Conservation (phyloP, 2,113 vertebrate genomes). For the Phyllostomus discolor region DNA sequence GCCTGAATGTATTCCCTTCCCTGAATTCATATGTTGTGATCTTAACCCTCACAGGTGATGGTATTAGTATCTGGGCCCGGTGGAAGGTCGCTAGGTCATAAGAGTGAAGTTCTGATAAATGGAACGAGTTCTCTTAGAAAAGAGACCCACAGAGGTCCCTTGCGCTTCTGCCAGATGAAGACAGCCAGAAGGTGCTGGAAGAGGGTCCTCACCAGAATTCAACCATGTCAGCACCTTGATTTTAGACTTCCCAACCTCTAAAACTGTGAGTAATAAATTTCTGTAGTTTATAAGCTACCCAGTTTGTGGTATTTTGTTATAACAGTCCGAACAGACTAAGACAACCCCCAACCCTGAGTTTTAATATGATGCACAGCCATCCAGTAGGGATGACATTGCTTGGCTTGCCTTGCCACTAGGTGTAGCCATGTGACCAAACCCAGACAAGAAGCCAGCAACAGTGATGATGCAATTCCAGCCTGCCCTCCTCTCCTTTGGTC, state of each 20-base stretch:
- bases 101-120: not conserved
- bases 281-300: not conserved
- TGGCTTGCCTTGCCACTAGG: not conserved
- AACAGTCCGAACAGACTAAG: not conserved
- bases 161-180: rapidly evolving
- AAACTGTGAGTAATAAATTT: not conserved
- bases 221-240: too few relatives aligned
- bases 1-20: not conserved
- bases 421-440: not conserved
- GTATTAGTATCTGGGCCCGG: not conserved
- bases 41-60: not conserved
- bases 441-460: not conserved
- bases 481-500: not conserved
- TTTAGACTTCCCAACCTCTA: not conserved
- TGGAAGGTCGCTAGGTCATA: not conserved
- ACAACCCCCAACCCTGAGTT: not conserved
- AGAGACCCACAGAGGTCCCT: not conserved
- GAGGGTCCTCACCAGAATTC: not conserved
- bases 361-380: not conserved
- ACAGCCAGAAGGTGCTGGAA: not conserved
- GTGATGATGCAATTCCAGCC: not conserved
- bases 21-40: not conserved
- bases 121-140: too few relatives aligned
- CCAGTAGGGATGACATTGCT: not conserved
- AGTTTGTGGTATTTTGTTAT: not conserved